Percentiles rank a stretch among this genome's conserved stretches.
phyloP scores from a whole-genome alignment of 2,113 vertebrate species.

The Chaetodon auriga region DNA sequence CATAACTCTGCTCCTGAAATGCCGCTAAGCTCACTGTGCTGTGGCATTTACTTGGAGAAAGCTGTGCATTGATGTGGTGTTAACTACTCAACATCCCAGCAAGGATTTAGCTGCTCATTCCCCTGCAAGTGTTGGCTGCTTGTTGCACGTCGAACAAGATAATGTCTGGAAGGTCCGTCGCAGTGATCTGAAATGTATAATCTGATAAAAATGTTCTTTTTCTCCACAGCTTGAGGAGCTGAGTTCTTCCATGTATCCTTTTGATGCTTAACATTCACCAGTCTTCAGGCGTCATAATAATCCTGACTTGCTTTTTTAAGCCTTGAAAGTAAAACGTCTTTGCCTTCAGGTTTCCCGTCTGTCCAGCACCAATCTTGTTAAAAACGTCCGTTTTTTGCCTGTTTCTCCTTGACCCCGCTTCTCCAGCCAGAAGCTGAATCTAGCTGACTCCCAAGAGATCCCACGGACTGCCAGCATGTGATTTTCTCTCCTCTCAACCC shows the following conservation, averaged over 20 bases:
- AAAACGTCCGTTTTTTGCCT: not conserved
- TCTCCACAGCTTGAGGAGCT: slow-evolving; percentile 95
- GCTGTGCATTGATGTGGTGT: not conserved
- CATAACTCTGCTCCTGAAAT: not conserved
- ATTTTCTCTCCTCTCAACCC: slow-evolving; percentile 48
- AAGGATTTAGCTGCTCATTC: slow-evolving; percentile 29
- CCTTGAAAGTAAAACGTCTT: not conserved
- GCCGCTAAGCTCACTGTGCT: not conserved
- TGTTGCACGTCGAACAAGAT: not conserved
- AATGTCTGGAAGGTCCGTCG: not conserved
- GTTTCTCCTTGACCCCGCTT: slow-evolving; percentile 83
- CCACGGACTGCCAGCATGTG: slow-evolving; percentile 88
- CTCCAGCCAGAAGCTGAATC: slow-evolving; percentile 94
- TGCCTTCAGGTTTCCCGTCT: not conserved
- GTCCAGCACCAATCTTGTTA: not conserved
- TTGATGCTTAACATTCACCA: not conserved
- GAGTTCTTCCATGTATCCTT: slow-evolving; percentile 99
- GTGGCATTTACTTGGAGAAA: not conserved
- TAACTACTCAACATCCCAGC: not conserved
- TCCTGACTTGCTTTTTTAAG: not conserved
- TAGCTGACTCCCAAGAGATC: slow-evolving; percentile 94
- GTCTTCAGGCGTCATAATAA: no score
- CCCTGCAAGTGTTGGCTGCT: not conserved
- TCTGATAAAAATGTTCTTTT: slow-evolving; percentile 17
- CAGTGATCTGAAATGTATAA: not conserved